Base-by-base conservation (phyloP, 2,797 vertebrate species). In the Intellagama lesueurii region DNA sequence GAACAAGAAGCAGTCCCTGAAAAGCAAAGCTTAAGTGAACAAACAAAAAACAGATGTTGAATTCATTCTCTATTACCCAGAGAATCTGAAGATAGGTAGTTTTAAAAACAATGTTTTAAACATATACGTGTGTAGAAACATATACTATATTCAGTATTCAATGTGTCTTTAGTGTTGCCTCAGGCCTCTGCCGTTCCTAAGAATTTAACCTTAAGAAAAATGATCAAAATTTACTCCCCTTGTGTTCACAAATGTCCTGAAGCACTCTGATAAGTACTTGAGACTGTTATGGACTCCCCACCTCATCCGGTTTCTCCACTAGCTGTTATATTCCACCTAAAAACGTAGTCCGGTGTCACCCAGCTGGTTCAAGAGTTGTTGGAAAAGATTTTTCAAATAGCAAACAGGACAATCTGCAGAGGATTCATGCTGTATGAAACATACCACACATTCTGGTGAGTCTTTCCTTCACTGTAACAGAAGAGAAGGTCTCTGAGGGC, bases 391-490 rank as follows among this genome's bases (percentile, higher is more conserved):
- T 26, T 78, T 86, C 52, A 6, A 26, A 12, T 68, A 14, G 40
- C 24, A 60, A 73, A 56, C n/a, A 1, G 22, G 44, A 83, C 44
- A 32, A 14, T 83, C 30, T 56, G 69, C 70, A 91, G 89, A 91
- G 90, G 90, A 81, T 91, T 93, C 85, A 89, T 92, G 5, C 3
- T 4, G 6, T 78, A 47, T n/a, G 47, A 78, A 80, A 84, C 90
- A 94, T 92, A 87, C 90, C 78, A 85, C n/a, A 64, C 16, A 0
- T 94, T 64, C 60, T 64, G 60, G 19, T 16, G 30, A 86, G 90
- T 75, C 83, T 93, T 95, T 93, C 80, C 87, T 92, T 90, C 87
- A 64, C 85, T 89, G 83, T 84, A 84, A 22, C 87, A 91, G 76
- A 90, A 76, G 86, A 35, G 81, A 81, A 75, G 81, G 75, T 26